Conservation (phyloP, 2,797 vertebrate genomes). For the Rhodeus uyekii region DNA sequence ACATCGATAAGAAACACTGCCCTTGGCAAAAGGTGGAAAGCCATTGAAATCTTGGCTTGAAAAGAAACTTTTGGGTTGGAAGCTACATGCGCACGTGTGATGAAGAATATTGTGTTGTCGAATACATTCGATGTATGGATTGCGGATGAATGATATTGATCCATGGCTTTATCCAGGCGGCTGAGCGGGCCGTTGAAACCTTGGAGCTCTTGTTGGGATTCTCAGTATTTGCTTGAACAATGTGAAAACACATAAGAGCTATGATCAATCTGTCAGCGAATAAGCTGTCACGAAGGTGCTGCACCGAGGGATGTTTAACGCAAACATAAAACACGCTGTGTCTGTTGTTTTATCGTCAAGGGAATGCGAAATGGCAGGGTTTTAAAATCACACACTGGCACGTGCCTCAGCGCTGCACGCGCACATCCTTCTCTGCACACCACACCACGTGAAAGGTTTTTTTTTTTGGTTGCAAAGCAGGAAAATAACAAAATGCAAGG, state of each 20-base stretch:
- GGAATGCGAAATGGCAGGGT: conserved; percentile 68
- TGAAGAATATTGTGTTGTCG: conserved; percentile 50
- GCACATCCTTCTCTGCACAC: conserved; percentile 53
- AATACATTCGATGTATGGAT: conserved; percentile 73
- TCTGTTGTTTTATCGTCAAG: conserved; percentile 75
- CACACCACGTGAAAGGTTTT: neutral
- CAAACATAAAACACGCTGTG: conserved; percentile 77
- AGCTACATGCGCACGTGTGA: neutral
- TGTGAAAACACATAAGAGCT: conserved; percentile 69
- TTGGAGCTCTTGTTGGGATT: conserved; percentile 62
- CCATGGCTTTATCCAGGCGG: conserved; percentile 69
- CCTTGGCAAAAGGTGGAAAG: neutral
- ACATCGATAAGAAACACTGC: neutral
- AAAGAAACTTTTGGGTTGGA: conserved; percentile 35
- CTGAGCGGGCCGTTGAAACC: conserved; percentile 50
- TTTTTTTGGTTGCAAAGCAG: conserved; percentile 4
- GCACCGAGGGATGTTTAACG: conserved; percentile 79
- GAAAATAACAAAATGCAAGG: conserved; percentile 58
- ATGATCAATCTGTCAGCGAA: conserved; percentile 79
- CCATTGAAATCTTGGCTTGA: neutral
- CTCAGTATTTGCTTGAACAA: conserved; percentile 55
- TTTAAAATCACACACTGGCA: conserved; percentile 64
- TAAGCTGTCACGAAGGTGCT: conserved; percentile 74
- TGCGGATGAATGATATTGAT: conserved; percentile 78
- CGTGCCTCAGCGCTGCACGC: conserved; percentile 56